These are phyloP conservation scores for Cuculus canorus DNA, from an alignment of 2,797 vertebrate species.

Conservation along the genomic window DNA sequence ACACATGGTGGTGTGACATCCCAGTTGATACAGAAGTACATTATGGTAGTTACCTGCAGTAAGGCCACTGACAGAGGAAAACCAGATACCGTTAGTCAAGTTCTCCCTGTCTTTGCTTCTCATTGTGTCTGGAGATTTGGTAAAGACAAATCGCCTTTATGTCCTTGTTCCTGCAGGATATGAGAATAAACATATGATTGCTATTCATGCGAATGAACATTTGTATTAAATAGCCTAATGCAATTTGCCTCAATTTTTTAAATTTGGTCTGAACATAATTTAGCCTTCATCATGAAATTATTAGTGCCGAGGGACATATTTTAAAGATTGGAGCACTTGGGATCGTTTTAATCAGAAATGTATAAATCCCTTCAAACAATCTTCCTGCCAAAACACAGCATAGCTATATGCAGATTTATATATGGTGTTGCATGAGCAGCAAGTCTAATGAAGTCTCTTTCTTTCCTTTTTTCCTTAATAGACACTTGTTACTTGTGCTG, in stretches of 20 bases:
- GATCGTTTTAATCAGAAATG: constrained; percentile 4
- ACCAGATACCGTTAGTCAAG: not conserved
- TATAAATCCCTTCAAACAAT: constrained; percentile 4
- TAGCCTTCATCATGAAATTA: constrained; percentile 16
- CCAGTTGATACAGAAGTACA: not conserved
- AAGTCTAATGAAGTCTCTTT: not conserved
- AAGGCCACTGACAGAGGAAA: not conserved
- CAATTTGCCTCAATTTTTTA: constrained; percentile 28
- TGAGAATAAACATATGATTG: not conserved
- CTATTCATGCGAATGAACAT: constrained; percentile 1
- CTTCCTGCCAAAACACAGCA: not conserved
- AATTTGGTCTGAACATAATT: constrained; percentile 13
- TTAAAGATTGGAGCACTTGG: constrained; percentile 28
- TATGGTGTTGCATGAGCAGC: not conserved
- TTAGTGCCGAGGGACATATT: constrained; percentile 9
- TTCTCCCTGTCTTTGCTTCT: not conserved
- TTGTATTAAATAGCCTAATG: constrained; percentile 36
- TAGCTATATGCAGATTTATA: not conserved
- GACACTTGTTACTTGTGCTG: not conserved
- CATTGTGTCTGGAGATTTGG: constrained; percentile 8
- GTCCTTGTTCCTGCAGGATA: not conserved
- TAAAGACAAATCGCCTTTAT: not conserved
- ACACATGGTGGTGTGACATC: not conserved
- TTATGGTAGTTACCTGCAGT: not conserved
- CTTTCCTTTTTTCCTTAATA: not conserved